Evolutionary conservation across 2,797 vertebrate species (phyloP).

Genomic region (Falco cherrug): DNA sequence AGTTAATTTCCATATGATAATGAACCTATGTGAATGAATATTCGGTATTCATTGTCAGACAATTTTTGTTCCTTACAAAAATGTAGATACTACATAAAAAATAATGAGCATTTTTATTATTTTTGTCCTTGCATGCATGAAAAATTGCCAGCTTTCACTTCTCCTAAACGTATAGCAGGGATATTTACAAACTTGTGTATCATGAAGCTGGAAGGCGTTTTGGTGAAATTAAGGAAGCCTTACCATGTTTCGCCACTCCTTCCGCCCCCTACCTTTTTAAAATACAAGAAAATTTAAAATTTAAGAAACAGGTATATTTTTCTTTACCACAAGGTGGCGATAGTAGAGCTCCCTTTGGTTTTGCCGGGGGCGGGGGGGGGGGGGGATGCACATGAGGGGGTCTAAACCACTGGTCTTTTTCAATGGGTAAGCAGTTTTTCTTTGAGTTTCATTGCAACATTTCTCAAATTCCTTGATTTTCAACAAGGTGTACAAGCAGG

Average conservation of each 20-base stretch:
- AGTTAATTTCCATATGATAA: not conserved
- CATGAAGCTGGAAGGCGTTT: not conserved
- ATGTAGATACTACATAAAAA: not conserved
- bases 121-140: not conserved
- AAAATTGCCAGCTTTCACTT: not conserved
- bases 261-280: not conserved
- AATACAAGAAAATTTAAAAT: no score
- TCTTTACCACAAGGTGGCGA: not conserved
- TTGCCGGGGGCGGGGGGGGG: rapidly evolving
- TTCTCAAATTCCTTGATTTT: not conserved
- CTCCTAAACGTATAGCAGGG: not conserved
- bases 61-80: not conserved
- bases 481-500: not conserved
- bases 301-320: not conserved
- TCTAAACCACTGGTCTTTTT: not conserved
- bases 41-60: not conserved
- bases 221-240: not conserved
- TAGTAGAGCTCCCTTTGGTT: not conserved
- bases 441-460: not conserved
- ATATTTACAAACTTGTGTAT: not conserved
- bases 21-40: not conserved
- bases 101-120: not conserved
- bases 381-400: not conserved
- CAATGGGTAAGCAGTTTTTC: not conserved
- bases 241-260: not conserved